These are phyloP conservation scores for Xanthia togata DNA, from an alignment of 2,888 invertebrate genomes.

Conservation along the genomic window DNA sequence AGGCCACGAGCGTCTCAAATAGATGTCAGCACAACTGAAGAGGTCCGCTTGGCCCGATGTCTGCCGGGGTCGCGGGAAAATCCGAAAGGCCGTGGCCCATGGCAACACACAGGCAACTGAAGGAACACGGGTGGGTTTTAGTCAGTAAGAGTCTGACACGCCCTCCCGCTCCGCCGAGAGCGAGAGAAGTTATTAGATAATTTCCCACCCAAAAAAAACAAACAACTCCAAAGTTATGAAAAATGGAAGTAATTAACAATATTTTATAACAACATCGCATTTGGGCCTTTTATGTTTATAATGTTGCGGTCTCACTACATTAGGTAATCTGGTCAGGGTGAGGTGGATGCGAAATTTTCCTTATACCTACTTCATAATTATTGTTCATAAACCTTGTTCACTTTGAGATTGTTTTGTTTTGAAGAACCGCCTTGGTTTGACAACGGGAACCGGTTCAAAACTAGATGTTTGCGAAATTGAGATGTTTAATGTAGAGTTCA, in stretches of 20 bases:
- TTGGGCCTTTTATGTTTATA: conserved; percentile 36
- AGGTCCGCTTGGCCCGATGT: too few relatives aligned
- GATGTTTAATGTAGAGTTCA: too few relatives aligned
- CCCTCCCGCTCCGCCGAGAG: too few relatives aligned
- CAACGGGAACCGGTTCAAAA: conserved; percentile 24
- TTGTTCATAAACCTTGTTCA: conserved; percentile 41
- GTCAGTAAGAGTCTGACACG: too few relatives aligned
- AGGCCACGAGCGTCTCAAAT: too few relatives aligned
- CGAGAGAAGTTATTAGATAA: too few relatives aligned
- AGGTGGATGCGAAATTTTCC: conserved; percentile 49
- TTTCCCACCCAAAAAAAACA: too few relatives aligned
- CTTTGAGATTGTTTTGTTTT: conserved; percentile 46
- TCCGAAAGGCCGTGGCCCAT: too few relatives aligned
- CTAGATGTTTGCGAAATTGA: neutral
- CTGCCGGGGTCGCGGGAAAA: too few relatives aligned
- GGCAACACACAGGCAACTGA: too few relatives aligned
- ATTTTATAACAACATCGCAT: conserved; percentile 27
- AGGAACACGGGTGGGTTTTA: too few relatives aligned
- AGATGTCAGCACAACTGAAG: too few relatives aligned
- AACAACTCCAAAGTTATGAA: neutral
- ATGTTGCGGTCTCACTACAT: conserved; percentile 40
- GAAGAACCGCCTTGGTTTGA: conserved; percentile 16
- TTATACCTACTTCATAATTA: conserved; percentile 58
- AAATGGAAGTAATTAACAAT: conserved; percentile 32
- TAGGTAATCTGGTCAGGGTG: conserved; percentile 65